Percentiles rank a stretch among this genome's conserved stretches.
phyloP scores from a whole-genome alignment of 2,797 vertebrate genomes.

The Saxicola maurus region DNA sequence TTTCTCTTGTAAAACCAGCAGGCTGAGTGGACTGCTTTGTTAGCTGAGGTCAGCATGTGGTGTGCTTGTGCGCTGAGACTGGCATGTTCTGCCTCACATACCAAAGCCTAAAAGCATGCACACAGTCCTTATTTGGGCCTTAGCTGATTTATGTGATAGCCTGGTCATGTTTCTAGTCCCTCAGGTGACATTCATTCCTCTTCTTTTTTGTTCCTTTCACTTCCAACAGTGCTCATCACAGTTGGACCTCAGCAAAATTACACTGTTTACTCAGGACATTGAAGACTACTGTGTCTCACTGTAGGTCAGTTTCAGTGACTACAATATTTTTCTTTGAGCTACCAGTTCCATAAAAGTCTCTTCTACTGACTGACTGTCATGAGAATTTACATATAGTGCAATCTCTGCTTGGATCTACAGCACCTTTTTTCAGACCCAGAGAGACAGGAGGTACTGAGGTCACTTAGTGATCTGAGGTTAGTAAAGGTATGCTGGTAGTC shows the following conservation, averaged over 20 bases:
- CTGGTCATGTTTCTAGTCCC: neutral
- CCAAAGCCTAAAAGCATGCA: neutral
- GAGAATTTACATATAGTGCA: neutral
- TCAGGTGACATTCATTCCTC: neutral
- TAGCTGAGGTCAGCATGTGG: neutral
- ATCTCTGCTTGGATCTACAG: neutral
- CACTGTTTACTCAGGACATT: neutral
- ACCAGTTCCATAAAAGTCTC: neutral
- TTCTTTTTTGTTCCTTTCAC: neutral
- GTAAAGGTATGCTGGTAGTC: neutral
- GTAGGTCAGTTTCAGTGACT: neutral
- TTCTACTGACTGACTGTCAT: neutral
- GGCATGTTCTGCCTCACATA: neutral
- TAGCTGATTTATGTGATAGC: neutral
- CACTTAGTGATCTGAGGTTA: neutral
- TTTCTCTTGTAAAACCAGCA: neutral
- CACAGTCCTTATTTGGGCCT: neutral
- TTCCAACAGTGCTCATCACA: neutral
- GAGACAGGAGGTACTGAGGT: neutral
- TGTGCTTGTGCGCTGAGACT: neutral
- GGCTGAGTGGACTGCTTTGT: neutral
- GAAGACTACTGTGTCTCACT: neutral
- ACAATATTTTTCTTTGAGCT: neutral
- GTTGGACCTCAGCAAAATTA: neutral
- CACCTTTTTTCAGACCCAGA: neutral